Conservation (phyloP, 1,140 invertebrate species). For the Frieseomelitta varia region DNA sequence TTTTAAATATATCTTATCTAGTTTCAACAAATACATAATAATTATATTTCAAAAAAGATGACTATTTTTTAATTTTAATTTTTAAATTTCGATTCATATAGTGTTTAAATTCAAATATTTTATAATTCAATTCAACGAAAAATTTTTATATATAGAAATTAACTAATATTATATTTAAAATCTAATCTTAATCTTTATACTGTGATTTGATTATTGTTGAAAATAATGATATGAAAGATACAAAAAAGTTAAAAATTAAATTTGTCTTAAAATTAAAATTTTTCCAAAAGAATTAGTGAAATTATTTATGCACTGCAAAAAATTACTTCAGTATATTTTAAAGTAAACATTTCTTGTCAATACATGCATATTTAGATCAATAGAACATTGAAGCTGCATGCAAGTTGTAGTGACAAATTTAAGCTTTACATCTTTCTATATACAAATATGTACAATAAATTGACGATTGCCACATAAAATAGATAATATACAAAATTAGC, state of each 20-base stretch:
- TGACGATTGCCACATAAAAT: background rate
- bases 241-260: background rate
- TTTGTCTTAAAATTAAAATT: background rate
- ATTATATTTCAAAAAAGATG: slow-evolving; percentile 27
- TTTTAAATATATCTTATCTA: slow-evolving; percentile 48
- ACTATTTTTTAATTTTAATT: slow-evolving; percentile 22
- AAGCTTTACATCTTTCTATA: slow-evolving; percentile 3
- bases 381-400: slow-evolving; percentile 19
- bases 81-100: slow-evolving; percentile 5
- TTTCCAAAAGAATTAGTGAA: background rate
- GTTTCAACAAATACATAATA: slow-evolving; percentile 40
- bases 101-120: slow-evolving; percentile 12
- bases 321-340: slow-evolving; percentile 23
- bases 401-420: slow-evolving; percentile 4
- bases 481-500: background rate
- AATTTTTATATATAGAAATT: background rate
- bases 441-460: slow-evolving; percentile 6
- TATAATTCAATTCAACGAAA: background rate
- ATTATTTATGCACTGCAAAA: background rate
- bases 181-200: slow-evolving; percentile 27
- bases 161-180: slow-evolving; percentile 4
- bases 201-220: background rate
- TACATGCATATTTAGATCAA: slow-evolving; percentile 38
- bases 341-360: slow-evolving; percentile 29
- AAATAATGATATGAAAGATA: background rate